These are phyloP conservation scores for Anodontia alba DNA, from an alignment of 2,888 invertebrate species.

Conservation along the genomic window DNA sequence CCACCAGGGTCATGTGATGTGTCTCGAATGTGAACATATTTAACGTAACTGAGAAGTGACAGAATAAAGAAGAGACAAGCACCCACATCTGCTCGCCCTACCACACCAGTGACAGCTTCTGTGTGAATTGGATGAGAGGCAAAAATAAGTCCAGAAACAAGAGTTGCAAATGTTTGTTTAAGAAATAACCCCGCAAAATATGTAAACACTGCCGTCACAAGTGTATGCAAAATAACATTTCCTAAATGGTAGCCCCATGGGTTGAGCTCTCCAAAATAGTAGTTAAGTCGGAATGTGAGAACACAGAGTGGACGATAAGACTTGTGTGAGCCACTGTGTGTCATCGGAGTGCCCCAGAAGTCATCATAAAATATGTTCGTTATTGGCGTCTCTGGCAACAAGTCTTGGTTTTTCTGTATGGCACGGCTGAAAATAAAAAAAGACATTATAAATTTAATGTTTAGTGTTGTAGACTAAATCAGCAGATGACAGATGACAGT, in stretches of 20 bases:
- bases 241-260: slow-evolving; percentile 92
- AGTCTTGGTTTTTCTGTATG: slow-evolving; percentile 96
- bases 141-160: slow-evolving; percentile 93
- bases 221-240: slow-evolving; percentile 94
- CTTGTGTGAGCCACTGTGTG: slow-evolving; percentile 97
- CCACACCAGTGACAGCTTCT: slow-evolving; percentile 95
- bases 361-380: slow-evolving; percentile 94
- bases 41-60: slow-evolving; percentile 93
- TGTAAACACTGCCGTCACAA: slow-evolving; percentile 93
- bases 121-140: slow-evolving; percentile 98
- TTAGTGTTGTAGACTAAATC: too few relatives aligned
- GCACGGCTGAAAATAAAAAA: slow-evolving; percentile 91
- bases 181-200: slow-evolving; percentile 88
- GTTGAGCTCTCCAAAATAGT: slow-evolving; percentile 88
- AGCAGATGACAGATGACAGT: too few relatives aligned
- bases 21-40: slow-evolving; percentile 76
- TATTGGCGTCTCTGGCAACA: slow-evolving; percentile 92
- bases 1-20: slow-evolving; percentile 33
- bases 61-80: slow-evolving; percentile 96
- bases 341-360: slow-evolving; percentile 98
- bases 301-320: slow-evolving; percentile 97
- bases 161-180: slow-evolving; percentile 86
- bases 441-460: slow-evolving; percentile 14
- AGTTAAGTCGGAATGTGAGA: slow-evolving; percentile 94
- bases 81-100: slow-evolving; percentile 97